A percentile compares a stretch with the other conserved stretches of the same genome.
Evolutionary conservation across 2,797 vertebrate genomes (phyloP).

Genomic region (Petrocephalus sullivani): DNA sequence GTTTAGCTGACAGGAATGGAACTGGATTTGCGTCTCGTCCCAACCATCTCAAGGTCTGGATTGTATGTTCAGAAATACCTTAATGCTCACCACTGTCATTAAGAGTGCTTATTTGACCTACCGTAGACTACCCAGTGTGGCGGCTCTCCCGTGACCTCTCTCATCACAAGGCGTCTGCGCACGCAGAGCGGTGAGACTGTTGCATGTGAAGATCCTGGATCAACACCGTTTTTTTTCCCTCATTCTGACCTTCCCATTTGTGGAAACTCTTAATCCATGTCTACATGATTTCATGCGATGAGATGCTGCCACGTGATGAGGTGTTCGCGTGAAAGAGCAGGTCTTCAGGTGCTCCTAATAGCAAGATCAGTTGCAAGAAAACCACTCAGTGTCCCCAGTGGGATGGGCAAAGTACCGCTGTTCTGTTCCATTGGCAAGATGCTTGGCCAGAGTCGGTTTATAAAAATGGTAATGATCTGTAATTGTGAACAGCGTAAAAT

Average conservation of each 20-base stretch:
- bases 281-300: neutral
- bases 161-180: neutral
- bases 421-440: neutral
- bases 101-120: neutral
- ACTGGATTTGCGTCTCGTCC: neutral
- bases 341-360: neutral
- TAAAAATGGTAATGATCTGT: neutral
- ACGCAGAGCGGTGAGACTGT: neutral
- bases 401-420: neutral
- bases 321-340: neutral
- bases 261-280: neutral
- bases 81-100: neutral
- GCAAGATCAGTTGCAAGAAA: neutral
- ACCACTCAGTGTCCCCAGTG: neutral
- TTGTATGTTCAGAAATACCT: neutral
- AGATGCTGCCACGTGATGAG: neutral
- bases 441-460: neutral
- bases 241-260: neutral
- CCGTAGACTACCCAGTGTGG: neutral
- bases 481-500: neutral
- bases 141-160: neutral
- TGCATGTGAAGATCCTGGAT: neutral
- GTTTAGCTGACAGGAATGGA: neutral
- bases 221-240: neutral
- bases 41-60: neutral